Evolutionary conservation across 2,797 vertebrate species (phyloP).

Genomic region (Yasuhikotakia modesta): DNA sequence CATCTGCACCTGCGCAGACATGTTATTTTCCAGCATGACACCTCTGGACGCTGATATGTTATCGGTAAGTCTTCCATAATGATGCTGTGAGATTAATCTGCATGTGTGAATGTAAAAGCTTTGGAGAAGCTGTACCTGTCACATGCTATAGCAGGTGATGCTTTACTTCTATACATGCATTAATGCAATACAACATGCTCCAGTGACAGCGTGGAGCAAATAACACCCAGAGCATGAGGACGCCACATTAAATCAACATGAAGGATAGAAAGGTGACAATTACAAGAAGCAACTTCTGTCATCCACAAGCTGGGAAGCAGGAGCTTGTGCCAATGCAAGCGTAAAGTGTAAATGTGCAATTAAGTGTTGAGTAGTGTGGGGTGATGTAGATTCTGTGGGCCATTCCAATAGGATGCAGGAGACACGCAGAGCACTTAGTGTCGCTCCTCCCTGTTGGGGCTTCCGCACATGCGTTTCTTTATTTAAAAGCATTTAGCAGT

Average conservation of each 20-base stretch:
- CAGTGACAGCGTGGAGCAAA: not conserved
- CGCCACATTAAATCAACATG: not conserved
- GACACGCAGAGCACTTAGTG: slow-evolving; percentile 2
- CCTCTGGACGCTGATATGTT: slow-evolving; percentile 1
- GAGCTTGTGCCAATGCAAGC: slow-evolving; percentile 25
- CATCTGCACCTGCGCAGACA: slow-evolving; percentile 2
- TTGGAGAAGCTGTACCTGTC: not conserved
- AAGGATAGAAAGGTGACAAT: slow-evolving; percentile 22
- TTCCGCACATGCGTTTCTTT: slow-evolving; percentile 2
- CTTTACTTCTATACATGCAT: not conserved
- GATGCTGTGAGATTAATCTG: slow-evolving; percentile 14
- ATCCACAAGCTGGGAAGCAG: slow-evolving; percentile 32
- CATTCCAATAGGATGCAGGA: slow-evolving; percentile 32
- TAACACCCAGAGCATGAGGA: not conserved
- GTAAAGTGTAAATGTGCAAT: slow-evolving; percentile 46
- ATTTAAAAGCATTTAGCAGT: not conserved
- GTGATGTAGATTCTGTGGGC: slow-evolving; percentile 34
- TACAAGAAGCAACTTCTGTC: slow-evolving; percentile 10
- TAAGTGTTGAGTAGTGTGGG: slow-evolving; percentile 47
- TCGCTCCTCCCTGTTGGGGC: slow-evolving; percentile 10
- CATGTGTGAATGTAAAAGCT: slow-evolving; percentile 4
- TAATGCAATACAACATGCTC: not conserved
- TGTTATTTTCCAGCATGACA: not conserved
- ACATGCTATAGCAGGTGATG: slow-evolving; percentile 1
- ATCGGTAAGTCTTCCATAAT: slow-evolving; percentile 5